A percentile compares a stretch with the other conserved stretches of the same genome.
These are phyloP conservation scores for Meliscaeva auricollis DNA, from an alignment of 2,888 invertebrate species.

Conservation along the genomic window DNA sequence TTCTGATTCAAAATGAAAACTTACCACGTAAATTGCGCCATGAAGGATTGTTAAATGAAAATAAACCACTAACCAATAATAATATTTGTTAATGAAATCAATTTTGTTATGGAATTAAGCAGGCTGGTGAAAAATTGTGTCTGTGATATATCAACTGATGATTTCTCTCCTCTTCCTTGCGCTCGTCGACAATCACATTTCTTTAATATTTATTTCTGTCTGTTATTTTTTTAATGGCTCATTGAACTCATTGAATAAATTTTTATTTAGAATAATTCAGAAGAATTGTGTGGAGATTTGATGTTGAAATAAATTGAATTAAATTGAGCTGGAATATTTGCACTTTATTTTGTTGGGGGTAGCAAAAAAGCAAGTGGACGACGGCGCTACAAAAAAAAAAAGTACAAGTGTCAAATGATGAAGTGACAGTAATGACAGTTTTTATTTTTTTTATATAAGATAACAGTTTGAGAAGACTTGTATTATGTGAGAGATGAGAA, in stretches of 20 bases:
- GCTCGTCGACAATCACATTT: slow-evolving; percentile 59
- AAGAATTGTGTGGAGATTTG: slow-evolving; percentile 31
- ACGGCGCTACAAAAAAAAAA: slow-evolving; percentile 47
- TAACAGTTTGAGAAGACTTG: neutral
- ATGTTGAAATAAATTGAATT: slow-evolving; percentile 62
- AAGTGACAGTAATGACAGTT: slow-evolving; percentile 47
- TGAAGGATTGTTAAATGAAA: slow-evolving; percentile 57
- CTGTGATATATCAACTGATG: slow-evolving; percentile 63
- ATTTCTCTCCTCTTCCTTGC: slow-evolving; percentile 56
- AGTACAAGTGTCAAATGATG: slow-evolving; percentile 41
- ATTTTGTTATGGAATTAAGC: slow-evolving; percentile 43
- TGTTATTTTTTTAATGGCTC: slow-evolving; percentile 1
- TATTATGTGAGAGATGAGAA: neutral
- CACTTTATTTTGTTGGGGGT: slow-evolving; percentile 57
- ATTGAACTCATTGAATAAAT: slow-evolving; percentile 18
- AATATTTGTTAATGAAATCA: slow-evolving; percentile 46
- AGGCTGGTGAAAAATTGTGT: slow-evolving; percentile 45
- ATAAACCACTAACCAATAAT: slow-evolving; percentile 25
- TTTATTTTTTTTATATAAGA: neutral
- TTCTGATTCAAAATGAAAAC: slow-evolving; percentile 5
- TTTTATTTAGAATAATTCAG: slow-evolving; percentile 32
- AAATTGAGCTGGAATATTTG: slow-evolving; percentile 60
- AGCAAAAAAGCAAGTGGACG: slow-evolving; percentile 44
- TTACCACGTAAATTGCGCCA: slow-evolving; percentile 73
- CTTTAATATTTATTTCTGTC: slow-evolving; percentile 34